phyloP scores from a whole-genome alignment of 2,888 invertebrate genomes.

The Amphipoea oculea region DNA sequence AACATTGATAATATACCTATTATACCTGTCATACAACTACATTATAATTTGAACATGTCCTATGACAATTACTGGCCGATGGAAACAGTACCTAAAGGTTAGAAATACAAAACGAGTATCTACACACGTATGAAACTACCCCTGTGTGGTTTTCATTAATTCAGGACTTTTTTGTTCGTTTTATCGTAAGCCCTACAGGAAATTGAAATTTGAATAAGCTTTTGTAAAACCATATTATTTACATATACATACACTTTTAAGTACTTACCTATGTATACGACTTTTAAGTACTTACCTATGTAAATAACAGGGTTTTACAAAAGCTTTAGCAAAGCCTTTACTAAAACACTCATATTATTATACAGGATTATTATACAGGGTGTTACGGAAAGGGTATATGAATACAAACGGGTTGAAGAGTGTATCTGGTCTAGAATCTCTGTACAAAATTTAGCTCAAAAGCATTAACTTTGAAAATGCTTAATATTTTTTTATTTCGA shows the following conservation, averaged over 20 bases:
- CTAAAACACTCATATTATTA: slow-evolving; percentile 25
- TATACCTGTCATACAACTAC: neutral
- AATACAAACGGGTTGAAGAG: too few relatives aligned
- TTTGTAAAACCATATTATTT: slow-evolving; percentile 34
- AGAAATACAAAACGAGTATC: slow-evolving; percentile 8
- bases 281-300: neutral
- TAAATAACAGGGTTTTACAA: too few relatives aligned
- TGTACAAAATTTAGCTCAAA: too few relatives aligned
- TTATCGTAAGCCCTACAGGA: slow-evolving; percentile 21
- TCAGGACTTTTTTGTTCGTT: slow-evolving; percentile 21
- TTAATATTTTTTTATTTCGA: too few relatives aligned
- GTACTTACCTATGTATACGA: neutral
- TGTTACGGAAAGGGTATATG: too few relatives aligned
- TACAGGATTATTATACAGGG: slow-evolving; percentile 10
- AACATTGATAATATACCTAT: neutral
- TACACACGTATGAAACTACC: slow-evolving; percentile 17
- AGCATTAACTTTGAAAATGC: too few relatives aligned
- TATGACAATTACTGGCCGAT: neutral
- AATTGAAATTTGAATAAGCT: slow-evolving; percentile 53
- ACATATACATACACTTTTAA: slow-evolving; percentile 2
- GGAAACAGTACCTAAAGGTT: slow-evolving; percentile 26
- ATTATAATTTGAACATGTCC: neutral
- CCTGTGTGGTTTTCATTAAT: slow-evolving; percentile 40
- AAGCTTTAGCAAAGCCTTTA: neutral
- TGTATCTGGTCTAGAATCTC: too few relatives aligned